These are phyloP conservation scores for Python bivittatus DNA, from an alignment of 2,113 vertebrate genomes.

Conservation along the genomic window DNA sequence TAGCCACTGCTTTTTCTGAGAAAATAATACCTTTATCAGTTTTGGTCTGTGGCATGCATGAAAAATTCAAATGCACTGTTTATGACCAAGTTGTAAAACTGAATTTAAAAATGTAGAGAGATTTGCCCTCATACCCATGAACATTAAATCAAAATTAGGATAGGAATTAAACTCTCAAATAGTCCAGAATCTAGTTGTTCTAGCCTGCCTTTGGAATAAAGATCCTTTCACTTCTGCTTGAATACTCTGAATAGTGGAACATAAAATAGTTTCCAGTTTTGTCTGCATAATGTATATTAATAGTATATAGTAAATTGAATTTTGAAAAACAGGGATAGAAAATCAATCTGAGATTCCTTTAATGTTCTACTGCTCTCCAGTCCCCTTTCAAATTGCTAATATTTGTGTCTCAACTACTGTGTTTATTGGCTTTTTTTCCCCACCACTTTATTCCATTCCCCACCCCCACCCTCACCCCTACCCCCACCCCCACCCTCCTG, in stretches of 20 bases:
- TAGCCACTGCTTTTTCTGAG: background rate
- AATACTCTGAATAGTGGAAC: slow-evolving; percentile 20
- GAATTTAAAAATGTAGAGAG: slow-evolving; percentile 29
- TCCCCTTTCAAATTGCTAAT: slow-evolving; percentile 21
- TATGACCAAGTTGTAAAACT: background rate
- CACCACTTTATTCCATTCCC: slow-evolving; percentile 3
- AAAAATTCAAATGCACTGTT: background rate
- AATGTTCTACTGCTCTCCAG: slow-evolving; percentile 3
- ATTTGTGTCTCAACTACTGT: slow-evolving; percentile 19
- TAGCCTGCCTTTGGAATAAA: slow-evolving; percentile 42
- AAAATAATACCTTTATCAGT: background rate
- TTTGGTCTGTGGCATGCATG: background rate
- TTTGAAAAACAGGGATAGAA: slow-evolving; percentile 9
- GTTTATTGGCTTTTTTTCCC: slow-evolving; percentile 33
- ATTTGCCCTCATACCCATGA: background rate
- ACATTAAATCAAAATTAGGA: background rate
- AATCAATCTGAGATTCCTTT: slow-evolving; percentile 10
- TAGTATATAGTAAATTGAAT: background rate
- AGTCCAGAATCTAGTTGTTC: background rate
- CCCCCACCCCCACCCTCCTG: slow-evolving; percentile 28
- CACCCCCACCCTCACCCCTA: slow-evolving; percentile 40
- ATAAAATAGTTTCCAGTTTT: slow-evolving; percentile 48
- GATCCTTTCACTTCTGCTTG: slow-evolving; percentile 34
- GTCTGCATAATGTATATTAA: slow-evolving; percentile 34
- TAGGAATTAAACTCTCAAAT: slow-evolving; percentile 16